phyloP scores from a whole-genome alignment of 2,797 vertebrate genomes.

The Sarcophilus harrisii region DNA sequence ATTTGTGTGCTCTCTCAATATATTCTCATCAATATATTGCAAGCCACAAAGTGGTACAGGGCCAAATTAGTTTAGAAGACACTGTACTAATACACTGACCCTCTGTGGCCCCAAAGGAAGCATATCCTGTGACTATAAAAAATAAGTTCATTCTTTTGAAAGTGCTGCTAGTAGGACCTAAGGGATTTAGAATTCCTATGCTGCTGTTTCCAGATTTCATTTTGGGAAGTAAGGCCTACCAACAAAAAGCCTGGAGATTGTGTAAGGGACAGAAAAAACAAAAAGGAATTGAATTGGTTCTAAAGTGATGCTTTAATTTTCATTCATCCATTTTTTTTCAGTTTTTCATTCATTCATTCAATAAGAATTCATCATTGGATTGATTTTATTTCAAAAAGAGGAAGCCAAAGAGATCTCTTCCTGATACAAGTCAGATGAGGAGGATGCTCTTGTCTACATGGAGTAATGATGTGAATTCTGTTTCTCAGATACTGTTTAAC shows the following conservation, averaged over 20 bases:
- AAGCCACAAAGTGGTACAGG: neutral
- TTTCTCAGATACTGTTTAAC: neutral
- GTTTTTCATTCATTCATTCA: neutral
- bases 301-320: neutral
- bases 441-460: neutral
- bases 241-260: constrained; percentile 27
- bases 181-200: constrained; percentile 47
- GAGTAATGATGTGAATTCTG: neutral
- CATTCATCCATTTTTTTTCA: neutral
- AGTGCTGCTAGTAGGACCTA: neutral
- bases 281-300: constrained; percentile 24
- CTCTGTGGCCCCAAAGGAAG: neutral
- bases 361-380: neutral
- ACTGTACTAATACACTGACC: constrained; percentile 25
- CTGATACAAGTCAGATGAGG: neutral
- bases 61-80: neutral
- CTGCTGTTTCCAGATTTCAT: constrained; percentile 37
- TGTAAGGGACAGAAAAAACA: neutral
- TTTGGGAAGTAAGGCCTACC: constrained; percentile 20
- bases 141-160: constrained; percentile 60
- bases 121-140: constrained; percentile 23
- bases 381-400: neutral
- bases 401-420: neutral
- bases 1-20: neutral
- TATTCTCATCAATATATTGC: neutral